These are phyloP conservation scores for Agrilus planipennis DNA, from an alignment of 1,140 invertebrate genomes.

Conservation along the genomic window DNA sequence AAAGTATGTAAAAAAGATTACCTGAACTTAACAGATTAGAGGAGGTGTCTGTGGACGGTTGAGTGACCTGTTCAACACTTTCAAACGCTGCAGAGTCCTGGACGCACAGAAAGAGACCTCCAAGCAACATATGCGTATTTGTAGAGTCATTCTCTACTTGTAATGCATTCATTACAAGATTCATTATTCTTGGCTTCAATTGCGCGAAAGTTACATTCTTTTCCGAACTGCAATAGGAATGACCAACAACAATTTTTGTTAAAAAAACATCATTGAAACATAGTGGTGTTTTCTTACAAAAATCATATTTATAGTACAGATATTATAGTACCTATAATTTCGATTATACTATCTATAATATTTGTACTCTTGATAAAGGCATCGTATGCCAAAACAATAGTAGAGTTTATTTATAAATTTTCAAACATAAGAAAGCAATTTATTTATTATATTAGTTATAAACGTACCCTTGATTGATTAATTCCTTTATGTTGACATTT, in stretches of 20 bases:
- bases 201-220: conserved; percentile 59
- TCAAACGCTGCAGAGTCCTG: conserved; percentile 73
- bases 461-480: conserved; percentile 39
- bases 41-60: conserved; percentile 42
- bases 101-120: conserved; percentile 64
- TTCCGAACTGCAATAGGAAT: too few species aligned
- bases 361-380: too few species aligned
- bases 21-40: conserved; percentile 61
- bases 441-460: too few species aligned
- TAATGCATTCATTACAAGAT: conserved; percentile 74
- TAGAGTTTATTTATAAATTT: too few species aligned
- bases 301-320: too few species aligned
- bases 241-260: too few species aligned
- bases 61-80: conserved; percentile 51
- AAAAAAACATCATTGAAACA: too few species aligned
- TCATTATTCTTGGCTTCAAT: conserved; percentile 70
- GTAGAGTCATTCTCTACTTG: conserved; percentile 75
- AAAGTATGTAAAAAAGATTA: conserved; percentile 29
- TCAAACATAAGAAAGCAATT: too few species aligned
- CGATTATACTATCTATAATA: too few species aligned
- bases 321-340: too few species aligned
- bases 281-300: too few species aligned
- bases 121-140: conserved; percentile 84
- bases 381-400: too few species aligned
- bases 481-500: conserved; percentile 64